These are phyloP conservation scores for Campoplex capitator DNA, from an alignment of 2,888 invertebrate species.

Conservation along the genomic window DNA sequence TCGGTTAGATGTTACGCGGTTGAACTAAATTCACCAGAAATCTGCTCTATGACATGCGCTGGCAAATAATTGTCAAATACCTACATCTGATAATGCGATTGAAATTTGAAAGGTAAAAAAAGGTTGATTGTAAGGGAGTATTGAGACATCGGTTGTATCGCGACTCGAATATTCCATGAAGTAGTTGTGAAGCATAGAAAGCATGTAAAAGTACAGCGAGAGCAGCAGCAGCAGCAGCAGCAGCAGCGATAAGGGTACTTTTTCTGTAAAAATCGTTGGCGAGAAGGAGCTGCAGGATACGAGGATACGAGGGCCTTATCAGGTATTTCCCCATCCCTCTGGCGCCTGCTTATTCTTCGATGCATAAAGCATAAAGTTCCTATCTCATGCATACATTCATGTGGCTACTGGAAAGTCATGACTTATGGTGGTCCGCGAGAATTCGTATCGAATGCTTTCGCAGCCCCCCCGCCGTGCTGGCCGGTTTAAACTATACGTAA, in stretches of 20 bases:
- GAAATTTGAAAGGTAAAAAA: slow-evolving; percentile 6
- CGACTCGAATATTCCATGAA: not conserved
- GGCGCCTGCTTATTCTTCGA: slow-evolving; percentile 76
- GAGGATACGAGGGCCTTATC: slow-evolving; percentile 77
- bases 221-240: too few species aligned
- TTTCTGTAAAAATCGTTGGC: slow-evolving; percentile 64
- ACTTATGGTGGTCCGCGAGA: slow-evolving; percentile 77
- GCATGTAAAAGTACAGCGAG: slow-evolving; percentile 26
- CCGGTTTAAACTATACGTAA: slow-evolving; percentile 48
- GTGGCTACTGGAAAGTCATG: slow-evolving; percentile 78
- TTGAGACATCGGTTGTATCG: not conserved
- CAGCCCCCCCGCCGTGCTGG: slow-evolving; percentile 4
- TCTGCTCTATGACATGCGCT: not conserved
- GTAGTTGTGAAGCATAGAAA: not conserved
- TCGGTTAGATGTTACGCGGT: too few species aligned
- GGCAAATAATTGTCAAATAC: too few species aligned
- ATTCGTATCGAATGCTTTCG: slow-evolving; percentile 60
- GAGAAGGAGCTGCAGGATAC: slow-evolving; percentile 22
- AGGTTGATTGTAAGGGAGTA: not conserved
- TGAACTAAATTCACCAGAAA: too few species aligned
- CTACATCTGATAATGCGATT: not conserved
- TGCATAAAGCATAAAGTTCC: slow-evolving; percentile 84
- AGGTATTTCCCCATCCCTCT: slow-evolving; percentile 61
- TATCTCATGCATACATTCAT: slow-evolving; percentile 84
- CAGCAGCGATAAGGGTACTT: slow-evolving; percentile 26